A percentile compares a stretch with the other conserved stretches of the same genome.
Conservation (phyloP, 2,888 invertebrate species). For the Syrphus vitripennis region DNA sequence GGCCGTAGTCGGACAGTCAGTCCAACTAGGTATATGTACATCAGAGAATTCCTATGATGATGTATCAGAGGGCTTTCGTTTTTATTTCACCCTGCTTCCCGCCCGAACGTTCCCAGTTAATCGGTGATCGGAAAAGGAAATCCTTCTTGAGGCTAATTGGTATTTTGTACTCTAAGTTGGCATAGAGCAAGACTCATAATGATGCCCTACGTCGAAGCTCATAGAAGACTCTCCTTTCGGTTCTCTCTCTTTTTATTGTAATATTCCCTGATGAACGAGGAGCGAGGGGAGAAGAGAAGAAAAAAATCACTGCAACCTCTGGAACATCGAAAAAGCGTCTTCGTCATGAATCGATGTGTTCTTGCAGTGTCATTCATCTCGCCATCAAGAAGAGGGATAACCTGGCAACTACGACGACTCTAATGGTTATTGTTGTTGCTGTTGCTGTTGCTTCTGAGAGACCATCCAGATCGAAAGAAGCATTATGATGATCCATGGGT, state of each 20-base stretch:
- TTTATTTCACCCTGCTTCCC: neutral
- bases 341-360: constrained; percentile 61
- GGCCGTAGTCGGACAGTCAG: constrained; percentile 16
- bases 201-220: constrained; percentile 20
- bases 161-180: constrained; percentile 49
- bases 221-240: neutral
- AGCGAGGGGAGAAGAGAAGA: neutral
- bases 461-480: constrained; percentile 46
- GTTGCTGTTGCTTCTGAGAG: constrained; percentile 12
- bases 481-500: constrained; percentile 59
- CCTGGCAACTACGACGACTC: constrained; percentile 60
- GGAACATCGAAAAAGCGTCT: neutral
- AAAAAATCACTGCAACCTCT: neutral
- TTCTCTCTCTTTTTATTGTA: neutral
- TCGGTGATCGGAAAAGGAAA: constrained; percentile 71
- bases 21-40: constrained; percentile 4
- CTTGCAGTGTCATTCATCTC: constrained; percentile 67
- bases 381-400: constrained; percentile 26
- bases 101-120: constrained; percentile 28
- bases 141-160: constrained; percentile 68
- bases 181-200: constrained; percentile 29
- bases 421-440: constrained; percentile 59
- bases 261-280: neutral
- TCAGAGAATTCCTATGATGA: neutral
- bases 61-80: constrained; percentile 14